Evolutionary conservation across 2,888 invertebrate species (phyloP), one percentile per base, ranked within the genome.

Genomic region (Eupithecia dodoneata): DNA sequence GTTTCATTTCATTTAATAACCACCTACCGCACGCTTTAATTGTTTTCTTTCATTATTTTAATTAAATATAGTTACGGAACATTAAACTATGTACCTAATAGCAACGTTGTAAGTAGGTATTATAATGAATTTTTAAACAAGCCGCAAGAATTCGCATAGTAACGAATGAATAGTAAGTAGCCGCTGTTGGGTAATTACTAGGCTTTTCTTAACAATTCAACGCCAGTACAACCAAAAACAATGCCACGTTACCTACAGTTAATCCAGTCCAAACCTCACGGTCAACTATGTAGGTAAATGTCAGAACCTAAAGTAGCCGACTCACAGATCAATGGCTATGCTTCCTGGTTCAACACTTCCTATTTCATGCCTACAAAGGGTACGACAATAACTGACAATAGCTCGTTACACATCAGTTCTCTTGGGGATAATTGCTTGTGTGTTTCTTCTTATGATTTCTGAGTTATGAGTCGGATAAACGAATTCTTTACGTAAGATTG

Each of bases 191-290:
- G 9, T 9, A 30, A 63, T 65, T 41, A 13, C 65, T 65, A 65
- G 15, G 41, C 65, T n/a, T 55, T 55, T n/a, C 65, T 41, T 42
- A 41, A 41, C 6, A 12, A 9, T 6, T 65, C 12, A 12, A 42
- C 12, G 65, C 41, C 41, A 42, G 41, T 42, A 42, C 15, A 66
- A 42, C 63, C 30, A 12, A n/a, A 52, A 59, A 59, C 55, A 59
- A 59, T 59, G 18, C 55, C 45, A 45, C 7, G 18, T 15, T 44
- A 4, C 15, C 15, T 87, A 89, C 88, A 84, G 85, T 85, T 87
- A 87, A 90, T 89, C 90, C 88, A 86, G 90, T 90, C 85, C 86
- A 84, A 80, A 82, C 83, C 86, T 93, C 93, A 93, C 83, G 93
- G 93, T 83, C 91, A 91, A 87, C 87, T 80, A 76, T 80, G 74